Evolutionary conservation across 2,797 vertebrate genomes (phyloP).

Genomic region (Carapus acus): DNA sequence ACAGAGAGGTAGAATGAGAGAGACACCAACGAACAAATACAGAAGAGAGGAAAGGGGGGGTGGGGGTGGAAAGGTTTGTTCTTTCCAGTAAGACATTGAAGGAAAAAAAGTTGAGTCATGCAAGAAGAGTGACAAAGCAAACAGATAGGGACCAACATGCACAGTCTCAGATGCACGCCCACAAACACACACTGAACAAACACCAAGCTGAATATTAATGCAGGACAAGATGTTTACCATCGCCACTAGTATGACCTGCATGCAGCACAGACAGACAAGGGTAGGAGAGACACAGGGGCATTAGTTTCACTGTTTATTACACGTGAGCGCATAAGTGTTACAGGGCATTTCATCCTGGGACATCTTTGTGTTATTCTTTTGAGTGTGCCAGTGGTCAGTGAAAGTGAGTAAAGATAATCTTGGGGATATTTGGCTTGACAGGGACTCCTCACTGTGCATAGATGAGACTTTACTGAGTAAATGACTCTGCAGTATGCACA

Average conservation of each 20-base stretch:
- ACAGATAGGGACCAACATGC: constrained; percentile 15
- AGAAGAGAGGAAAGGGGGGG: constrained; percentile 55
- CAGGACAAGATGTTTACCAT: constrained; percentile 60
- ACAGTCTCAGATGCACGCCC: constrained; percentile 1
- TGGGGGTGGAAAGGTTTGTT: constrained; percentile 54
- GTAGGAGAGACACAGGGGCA: constrained; percentile 28
- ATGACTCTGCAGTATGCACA: constrained; percentile 21
- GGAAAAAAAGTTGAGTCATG: constrained; percentile 70
- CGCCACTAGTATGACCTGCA: constrained; percentile 72
- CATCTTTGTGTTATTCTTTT: constrained; percentile 16
- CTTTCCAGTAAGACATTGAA: constrained; percentile 61
- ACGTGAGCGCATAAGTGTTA: neutral
- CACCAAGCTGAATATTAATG: constrained; percentile 15
- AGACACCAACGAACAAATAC: constrained; percentile 6
- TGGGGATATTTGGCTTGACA: constrained; percentile 62
- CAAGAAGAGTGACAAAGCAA: constrained; percentile 39
- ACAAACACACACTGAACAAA: constrained; percentile 11
- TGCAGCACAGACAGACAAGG: constrained; percentile 43
- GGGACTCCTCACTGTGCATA: constrained; percentile 63
- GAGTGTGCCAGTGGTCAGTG: constrained; percentile 39
- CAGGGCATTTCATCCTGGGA: neutral
- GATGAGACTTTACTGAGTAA: constrained; percentile 58
- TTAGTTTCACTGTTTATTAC: constrained; percentile 40
- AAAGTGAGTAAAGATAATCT: constrained; percentile 65
- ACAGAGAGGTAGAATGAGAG: constrained; percentile 15